Evolutionary conservation across 2,797 vertebrate species (phyloP).

Genomic region (Sebastolobus altivelis): DNA sequence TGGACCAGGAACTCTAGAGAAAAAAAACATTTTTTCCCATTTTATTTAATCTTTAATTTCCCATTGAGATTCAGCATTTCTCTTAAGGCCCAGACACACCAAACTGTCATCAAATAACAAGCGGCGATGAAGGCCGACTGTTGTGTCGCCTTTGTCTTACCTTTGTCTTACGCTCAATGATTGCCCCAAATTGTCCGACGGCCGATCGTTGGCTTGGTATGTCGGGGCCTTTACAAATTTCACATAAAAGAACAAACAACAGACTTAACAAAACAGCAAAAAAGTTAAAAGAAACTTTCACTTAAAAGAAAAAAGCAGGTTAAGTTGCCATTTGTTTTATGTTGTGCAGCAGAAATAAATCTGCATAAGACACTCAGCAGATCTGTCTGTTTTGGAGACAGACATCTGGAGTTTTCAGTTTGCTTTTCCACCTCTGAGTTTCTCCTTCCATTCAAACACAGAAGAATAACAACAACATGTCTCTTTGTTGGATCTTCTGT

Average conservation of each 20-base stretch:
- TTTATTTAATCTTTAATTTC: not conserved
- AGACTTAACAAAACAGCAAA: not conserved
- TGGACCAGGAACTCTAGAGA: not conserved
- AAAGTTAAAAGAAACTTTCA: not conserved
- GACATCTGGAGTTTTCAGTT: not conserved
- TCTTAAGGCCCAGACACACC: not conserved
- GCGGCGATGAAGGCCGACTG: too few species aligned
- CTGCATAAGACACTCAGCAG: not conserved
- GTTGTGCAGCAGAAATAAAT: not conserved
- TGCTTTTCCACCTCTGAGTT: not conserved
- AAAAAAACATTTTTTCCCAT: not conserved
- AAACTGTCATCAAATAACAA: too few species aligned
- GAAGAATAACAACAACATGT: not conserved
- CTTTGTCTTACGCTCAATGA: too few species aligned
- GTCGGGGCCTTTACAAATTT: not conserved
- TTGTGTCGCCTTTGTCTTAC: fast-evolving
- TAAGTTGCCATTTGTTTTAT: not conserved
- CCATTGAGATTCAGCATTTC: not conserved
- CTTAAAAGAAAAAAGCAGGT: not conserved
- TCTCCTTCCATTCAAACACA: not conserved
- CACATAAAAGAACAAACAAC: not conserved
- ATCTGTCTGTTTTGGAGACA: not conserved
- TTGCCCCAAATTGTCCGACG: too few species aligned
- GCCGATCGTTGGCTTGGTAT: too few species aligned
- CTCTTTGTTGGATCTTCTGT: not conserved